Conservation (phyloP, 1,140 invertebrate genomes). For the Latrodectus geometricus region DNA sequence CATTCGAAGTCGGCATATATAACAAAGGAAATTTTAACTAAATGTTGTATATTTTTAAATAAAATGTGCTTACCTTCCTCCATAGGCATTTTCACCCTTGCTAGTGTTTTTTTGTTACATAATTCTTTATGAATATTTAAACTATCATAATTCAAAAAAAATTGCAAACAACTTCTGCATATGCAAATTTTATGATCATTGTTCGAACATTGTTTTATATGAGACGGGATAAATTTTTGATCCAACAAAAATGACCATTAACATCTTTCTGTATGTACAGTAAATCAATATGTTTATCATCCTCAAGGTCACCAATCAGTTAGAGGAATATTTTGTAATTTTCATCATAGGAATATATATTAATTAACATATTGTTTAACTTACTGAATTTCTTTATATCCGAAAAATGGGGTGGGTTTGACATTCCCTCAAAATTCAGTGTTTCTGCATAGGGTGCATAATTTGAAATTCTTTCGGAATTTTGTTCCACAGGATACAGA, state of each 20-base stretch:
- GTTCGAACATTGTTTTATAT: background rate
- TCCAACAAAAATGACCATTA: background rate
- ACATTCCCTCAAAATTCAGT: no score
- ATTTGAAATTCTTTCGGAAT: no score
- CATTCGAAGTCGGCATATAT: background rate
- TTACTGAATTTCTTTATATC: no score
- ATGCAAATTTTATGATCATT: background rate
- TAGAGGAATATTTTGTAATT: no score
- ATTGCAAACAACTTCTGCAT: background rate
- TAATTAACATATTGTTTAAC: no score
- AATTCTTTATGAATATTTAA: background rate
- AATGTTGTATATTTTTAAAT: constrained; percentile 1
- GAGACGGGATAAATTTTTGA: background rate
- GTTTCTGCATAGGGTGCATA: no score
- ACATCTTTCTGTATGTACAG: no score
- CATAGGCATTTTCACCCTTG: background rate
- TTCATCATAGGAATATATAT: no score
- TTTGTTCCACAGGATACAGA: no score
- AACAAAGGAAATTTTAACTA: background rate
- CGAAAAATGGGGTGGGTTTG: no score
- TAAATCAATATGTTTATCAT: no score
- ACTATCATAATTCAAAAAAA: background rate
- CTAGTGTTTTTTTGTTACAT: background rate
- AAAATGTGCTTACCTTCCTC: background rate
- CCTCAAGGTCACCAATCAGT: no score